Percentiles rank a stretch among this genome's conserved stretches.
These are phyloP conservation scores for Acipenser oxyrinchus DNA, from an alignment of 2,797 vertebrate species.

Conservation along the genomic window DNA sequence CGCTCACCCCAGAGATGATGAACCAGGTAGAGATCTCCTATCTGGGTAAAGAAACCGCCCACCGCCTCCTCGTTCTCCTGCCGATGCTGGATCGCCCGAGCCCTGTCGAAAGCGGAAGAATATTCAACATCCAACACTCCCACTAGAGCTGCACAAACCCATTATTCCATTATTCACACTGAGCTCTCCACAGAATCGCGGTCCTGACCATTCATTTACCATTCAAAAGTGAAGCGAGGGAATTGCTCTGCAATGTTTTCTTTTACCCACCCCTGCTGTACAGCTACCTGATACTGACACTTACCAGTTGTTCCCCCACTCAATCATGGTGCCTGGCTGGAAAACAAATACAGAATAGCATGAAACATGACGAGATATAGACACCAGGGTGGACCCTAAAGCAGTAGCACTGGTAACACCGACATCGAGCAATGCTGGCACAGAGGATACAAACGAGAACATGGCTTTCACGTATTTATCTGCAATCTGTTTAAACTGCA, in stretches of 20 bases:
- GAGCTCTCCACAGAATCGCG: no score
- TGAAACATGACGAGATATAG: constrained; percentile 4
- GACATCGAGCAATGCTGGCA: not conserved
- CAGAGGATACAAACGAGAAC: constrained; percentile 1
- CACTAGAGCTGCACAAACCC: not conserved
- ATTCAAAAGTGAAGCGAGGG: not conserved
- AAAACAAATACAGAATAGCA: constrained; percentile 31
- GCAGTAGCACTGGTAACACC: not conserved
- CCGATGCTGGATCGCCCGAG: constrained; percentile 82
- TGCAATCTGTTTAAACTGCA: not conserved
- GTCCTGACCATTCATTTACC: no score
- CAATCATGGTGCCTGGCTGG: constrained; percentile 95
- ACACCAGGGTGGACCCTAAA: not conserved
- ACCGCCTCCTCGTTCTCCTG: constrained; percentile 89
- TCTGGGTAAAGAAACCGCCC: constrained; percentile 92
- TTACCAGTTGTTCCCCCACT: constrained; percentile 97
- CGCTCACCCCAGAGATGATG: constrained; percentile 91
- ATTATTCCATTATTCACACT: not conserved
- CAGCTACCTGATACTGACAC: constrained; percentile 22
- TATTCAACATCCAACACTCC: not conserved
- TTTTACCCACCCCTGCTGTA: not conserved
- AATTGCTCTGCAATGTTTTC: no score
- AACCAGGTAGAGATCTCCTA: constrained; percentile 85
- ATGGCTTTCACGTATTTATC: not conserved
- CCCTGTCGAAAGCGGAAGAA: constrained; percentile 54